Percentiles rank a stretch among this genome's conserved stretches.
phyloP scores from a whole-genome alignment of 2,113 vertebrate species.

The Danionella cerebrum region DNA sequence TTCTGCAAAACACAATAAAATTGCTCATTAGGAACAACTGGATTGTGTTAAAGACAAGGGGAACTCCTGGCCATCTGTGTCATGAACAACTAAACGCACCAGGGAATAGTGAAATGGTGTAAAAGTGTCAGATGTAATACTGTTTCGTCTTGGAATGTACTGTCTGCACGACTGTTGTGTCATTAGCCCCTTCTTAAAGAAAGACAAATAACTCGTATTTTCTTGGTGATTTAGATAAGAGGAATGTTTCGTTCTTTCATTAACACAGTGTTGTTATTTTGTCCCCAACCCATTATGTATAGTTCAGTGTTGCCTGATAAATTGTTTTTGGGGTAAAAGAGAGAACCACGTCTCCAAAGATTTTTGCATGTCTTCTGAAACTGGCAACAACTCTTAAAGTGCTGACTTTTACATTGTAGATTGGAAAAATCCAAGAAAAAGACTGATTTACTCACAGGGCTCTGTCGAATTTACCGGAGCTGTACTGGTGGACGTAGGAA shows the following conservation, averaged over 20 bases:
- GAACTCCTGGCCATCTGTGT: neutral
- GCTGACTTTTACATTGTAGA: neutral
- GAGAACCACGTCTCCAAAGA: neutral
- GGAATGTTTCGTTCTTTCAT: neutral
- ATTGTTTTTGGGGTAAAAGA: neutral
- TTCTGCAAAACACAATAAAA: constrained; percentile 15
- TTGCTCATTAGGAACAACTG: constrained; percentile 3
- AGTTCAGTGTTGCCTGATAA: neutral
- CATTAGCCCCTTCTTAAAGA: neutral
- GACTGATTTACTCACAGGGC: constrained; percentile 80
- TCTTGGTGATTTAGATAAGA: neutral
- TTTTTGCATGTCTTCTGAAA: too few species aligned
- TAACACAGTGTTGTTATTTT: neutral
- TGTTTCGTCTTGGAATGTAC: neutral
- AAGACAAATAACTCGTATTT: neutral
- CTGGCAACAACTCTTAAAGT: too few species aligned
- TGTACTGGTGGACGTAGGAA: constrained; percentile 97
- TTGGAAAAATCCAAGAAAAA: neutral
- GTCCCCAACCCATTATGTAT: constrained; percentile 1
- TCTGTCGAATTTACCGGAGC: constrained; percentile 97
- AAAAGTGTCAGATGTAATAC: neutral
- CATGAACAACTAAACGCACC: neutral
- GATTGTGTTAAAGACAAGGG: constrained; percentile 24
- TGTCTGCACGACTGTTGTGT: neutral
- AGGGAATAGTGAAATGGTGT: neutral